A percentile compares a stretch with the other conserved stretches of the same genome.
Conservation (phyloP, 2,888 invertebrate species). For the Tolmerus cingulatus region DNA sequence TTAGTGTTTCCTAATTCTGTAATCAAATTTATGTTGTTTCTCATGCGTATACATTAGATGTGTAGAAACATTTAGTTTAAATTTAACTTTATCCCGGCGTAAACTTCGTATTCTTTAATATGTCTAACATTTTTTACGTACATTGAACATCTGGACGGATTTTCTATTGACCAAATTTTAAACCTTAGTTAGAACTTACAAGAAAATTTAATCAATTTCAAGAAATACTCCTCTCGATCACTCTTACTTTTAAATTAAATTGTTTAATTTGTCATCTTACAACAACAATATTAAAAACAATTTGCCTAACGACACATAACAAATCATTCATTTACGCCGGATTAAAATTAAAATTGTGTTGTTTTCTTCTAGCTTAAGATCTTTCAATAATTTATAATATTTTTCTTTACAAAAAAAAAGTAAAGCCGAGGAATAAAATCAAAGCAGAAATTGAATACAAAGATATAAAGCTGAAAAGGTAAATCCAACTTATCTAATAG, state of each 20-base stretch:
- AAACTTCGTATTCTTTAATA: too few species aligned
- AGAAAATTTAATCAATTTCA: too few species aligned
- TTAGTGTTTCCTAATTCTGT: neutral
- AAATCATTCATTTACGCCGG: neutral
- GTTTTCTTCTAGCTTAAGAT: neutral
- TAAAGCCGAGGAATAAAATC: constrained; percentile 7
- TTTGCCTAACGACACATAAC: neutral
- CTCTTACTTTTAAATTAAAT: too few species aligned
- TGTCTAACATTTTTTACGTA: neutral
- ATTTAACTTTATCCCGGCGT: neutral
- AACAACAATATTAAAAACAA: neutral
- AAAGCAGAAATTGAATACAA: neutral
- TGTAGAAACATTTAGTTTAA: neutral
- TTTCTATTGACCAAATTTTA: too few species aligned
- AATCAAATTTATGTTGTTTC: neutral
- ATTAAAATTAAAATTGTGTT: neutral
- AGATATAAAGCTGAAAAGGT: constrained; percentile 28
- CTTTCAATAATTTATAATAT: neutral
- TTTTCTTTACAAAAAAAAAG: constrained; percentile 22
- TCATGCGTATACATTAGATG: neutral
- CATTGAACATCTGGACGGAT: too few species aligned
- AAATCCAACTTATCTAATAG: neutral
- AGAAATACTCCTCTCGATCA: too few species aligned
- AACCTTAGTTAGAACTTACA: too few species aligned
- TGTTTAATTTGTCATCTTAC: too few species aligned